Conservation (phyloP, 2,888 invertebrate species). For the Emmelina monodactyla region DNA sequence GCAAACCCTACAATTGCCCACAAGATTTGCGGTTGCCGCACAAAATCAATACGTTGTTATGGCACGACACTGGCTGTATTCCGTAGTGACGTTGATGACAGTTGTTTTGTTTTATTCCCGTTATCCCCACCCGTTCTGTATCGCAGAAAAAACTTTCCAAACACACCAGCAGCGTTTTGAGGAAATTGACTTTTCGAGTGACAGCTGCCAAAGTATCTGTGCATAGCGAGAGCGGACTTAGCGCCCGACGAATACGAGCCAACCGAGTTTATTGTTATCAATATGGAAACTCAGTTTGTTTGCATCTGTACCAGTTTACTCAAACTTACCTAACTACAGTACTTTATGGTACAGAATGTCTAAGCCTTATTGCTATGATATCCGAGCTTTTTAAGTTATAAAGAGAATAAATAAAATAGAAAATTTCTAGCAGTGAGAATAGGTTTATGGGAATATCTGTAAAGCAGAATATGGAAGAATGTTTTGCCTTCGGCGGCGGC, state of each 20-base stretch:
- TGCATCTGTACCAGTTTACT: background rate
- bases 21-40: conserved; percentile 1
- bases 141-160: conserved; percentile 38
- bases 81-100: conserved; percentile 49
- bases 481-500: too few relatives aligned
- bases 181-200: conserved; percentile 54
- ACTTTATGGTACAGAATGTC: too few relatives aligned
- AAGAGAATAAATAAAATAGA: too few relatives aligned
- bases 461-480: too few relatives aligned
- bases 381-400: too few relatives aligned
- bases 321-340: too few relatives aligned
- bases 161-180: conserved; percentile 38
- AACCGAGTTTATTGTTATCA: too few relatives aligned
- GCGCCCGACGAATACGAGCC: conserved; percentile 8
- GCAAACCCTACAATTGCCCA: too few relatives aligned
- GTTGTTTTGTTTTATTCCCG: conserved; percentile 57
- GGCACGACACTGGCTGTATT: conserved; percentile 23
- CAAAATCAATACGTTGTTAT: conserved; percentile 24
- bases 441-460: too few relatives aligned
- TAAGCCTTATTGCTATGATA: too few relatives aligned
- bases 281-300: background rate
- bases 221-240: conserved; percentile 2
- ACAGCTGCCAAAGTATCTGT: conserved; percentile 33
- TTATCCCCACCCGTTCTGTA: conserved; percentile 40
- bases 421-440: too few relatives aligned